Evolutionary conservation across 64 coral and sea anemone species (phyloP).

Genomic region (Anthopleura sola): DNA sequence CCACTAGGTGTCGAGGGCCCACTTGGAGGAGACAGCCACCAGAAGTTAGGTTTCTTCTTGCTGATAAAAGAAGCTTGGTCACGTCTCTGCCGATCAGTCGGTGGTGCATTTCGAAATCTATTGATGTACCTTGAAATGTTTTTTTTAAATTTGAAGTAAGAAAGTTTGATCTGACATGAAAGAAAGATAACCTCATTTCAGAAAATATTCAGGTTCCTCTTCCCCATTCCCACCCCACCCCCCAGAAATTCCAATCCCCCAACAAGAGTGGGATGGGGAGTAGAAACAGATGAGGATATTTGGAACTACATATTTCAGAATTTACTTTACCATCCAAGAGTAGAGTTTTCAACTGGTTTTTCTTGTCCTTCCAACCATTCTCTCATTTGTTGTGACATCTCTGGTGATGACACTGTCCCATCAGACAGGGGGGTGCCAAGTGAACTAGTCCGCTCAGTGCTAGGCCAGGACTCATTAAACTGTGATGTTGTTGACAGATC

Average conservation of each 20-base stretch:
- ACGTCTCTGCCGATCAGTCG: conserved; percentile 58
- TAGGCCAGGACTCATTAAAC: conserved; percentile 92
- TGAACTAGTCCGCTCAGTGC: conserved; percentile 50
- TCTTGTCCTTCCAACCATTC: conserved; percentile 37
- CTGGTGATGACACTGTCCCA: conserved; percentile 59
- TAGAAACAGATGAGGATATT: no score
- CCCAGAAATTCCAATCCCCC: background rate
- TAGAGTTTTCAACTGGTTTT: conserved; percentile 61
- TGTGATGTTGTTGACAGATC: conserved; percentile 73
- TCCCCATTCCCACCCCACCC: no score
- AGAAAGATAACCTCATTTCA: no score
- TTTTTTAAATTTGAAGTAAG: background rate
- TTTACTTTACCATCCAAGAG: conserved; percentile 47
- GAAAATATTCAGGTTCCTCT: no score
- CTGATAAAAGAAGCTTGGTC: conserved; percentile 47
- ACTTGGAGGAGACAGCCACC: conserved; percentile 76
- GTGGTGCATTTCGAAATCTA: conserved; percentile 76
- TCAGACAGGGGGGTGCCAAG: conserved; percentile 2
- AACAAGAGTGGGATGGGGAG: no score
- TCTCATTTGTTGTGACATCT: conserved; percentile 49
- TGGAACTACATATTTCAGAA: no score
- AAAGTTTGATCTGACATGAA: background rate
- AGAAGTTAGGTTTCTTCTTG: conserved; percentile 62
- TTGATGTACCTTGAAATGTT: conserved; percentile 63
- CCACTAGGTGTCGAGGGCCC: conserved; percentile 67